Conservation (phyloP, 2,888 invertebrate species). For the Cephus sareptanus region DNA sequence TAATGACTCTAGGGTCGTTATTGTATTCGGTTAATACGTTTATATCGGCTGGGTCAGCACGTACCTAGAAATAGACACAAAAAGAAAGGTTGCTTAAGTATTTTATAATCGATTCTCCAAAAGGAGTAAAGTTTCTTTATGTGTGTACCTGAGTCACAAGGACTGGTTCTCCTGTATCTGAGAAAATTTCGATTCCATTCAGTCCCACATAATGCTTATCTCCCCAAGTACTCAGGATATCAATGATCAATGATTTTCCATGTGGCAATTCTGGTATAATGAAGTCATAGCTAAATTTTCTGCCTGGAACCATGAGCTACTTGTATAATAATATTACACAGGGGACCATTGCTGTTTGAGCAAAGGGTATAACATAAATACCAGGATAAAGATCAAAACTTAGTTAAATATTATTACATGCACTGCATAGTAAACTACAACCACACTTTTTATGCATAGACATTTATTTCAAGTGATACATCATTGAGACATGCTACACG, state of each 20-base stretch:
- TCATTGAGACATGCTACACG: neutral
- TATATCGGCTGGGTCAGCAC: conserved; percentile 70
- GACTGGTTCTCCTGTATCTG: conserved; percentile 71
- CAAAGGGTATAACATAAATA: neutral
- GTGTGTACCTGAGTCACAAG: conserved; percentile 71
- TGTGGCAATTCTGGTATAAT: conserved; percentile 81
- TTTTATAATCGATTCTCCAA: conserved; percentile 8
- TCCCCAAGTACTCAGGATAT: conserved; percentile 82
- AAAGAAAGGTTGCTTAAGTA: conserved; percentile 8
- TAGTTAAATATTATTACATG: neutral
- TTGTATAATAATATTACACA: neutral
- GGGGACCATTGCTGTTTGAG: neutral
- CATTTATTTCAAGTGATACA: conserved; percentile 12
- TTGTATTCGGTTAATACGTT: conserved; percentile 77
- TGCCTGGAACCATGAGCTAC: conserved; percentile 22
- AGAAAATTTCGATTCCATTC: conserved; percentile 83
- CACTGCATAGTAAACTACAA: conserved; percentile 9
- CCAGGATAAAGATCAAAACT: neutral
- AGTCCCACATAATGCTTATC: conserved; percentile 83
- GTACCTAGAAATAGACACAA: conserved; percentile 63
- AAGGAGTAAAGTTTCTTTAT: neutral
- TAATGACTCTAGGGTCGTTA: conserved; percentile 72
- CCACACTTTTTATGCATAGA: neutral
- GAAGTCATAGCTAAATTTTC: conserved; percentile 67
- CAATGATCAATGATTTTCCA: conserved; percentile 75